Percentiles rank a stretch among this genome's conserved stretches.
These are phyloP conservation scores for Eueremaeus valkanovi DNA, from an alignment of 2,888 invertebrate species.

Conservation along the genomic window DNA sequence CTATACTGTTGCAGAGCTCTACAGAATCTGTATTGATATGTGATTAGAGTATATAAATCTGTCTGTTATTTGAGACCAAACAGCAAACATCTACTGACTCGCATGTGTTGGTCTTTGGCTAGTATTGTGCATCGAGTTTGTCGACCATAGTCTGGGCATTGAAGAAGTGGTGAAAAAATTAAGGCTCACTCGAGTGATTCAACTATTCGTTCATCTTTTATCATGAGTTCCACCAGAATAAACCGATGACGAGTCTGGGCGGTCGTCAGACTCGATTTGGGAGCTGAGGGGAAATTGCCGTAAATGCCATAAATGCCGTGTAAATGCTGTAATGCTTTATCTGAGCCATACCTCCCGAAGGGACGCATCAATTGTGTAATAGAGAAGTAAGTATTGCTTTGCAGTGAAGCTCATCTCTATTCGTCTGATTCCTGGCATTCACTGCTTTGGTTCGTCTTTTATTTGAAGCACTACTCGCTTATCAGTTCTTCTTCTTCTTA, in stretches of 20 bases:
- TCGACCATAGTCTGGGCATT: too few relatives aligned
- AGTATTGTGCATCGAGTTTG: neutral
- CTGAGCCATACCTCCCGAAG: slow-evolving; percentile 22
- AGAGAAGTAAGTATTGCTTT: slow-evolving; percentile 17
- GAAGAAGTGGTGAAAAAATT: slow-evolving; percentile 30
- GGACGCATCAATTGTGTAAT: slow-evolving; percentile 28
- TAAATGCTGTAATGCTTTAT: slow-evolving; percentile 26
- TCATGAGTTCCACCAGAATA: slow-evolving; percentile 18
- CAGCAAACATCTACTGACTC: too few relatives aligned
- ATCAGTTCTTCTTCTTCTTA: slow-evolving; percentile 23
- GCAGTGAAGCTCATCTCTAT: slow-evolving; percentile 7
- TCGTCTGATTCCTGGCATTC: slow-evolving; percentile 11
- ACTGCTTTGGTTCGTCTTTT: neutral
- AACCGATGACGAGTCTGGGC: neutral
- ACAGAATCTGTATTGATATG: too few relatives aligned
- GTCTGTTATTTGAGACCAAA: too few relatives aligned
- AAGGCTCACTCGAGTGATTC: slow-evolving; percentile 11
- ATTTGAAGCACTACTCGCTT: slow-evolving; percentile 28
- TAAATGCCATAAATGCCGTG: slow-evolving; percentile 19
- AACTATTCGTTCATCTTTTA: slow-evolving; percentile 22
- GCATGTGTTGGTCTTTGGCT: neutral
- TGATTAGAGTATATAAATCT: too few relatives aligned
- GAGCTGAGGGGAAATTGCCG: slow-evolving; percentile 14
- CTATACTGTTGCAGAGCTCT: too few relatives aligned
- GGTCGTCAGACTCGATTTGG: neutral